Conservation (phyloP, 35 echinoderm and acorn worm species). For the Chiridota heheva region DNA sequence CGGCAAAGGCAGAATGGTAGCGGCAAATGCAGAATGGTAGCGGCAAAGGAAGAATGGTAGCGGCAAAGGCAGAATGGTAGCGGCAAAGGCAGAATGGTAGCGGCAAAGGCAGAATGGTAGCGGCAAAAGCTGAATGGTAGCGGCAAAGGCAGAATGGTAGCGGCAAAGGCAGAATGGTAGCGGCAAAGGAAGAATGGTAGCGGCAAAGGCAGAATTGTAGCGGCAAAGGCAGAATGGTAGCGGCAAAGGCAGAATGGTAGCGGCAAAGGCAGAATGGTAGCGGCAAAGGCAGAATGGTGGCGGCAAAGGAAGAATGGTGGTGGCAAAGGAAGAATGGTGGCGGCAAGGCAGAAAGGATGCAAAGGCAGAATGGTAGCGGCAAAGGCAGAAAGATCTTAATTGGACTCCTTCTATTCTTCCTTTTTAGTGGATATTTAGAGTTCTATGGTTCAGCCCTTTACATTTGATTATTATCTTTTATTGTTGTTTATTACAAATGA, state of each 20-base stretch:
- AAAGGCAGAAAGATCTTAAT: too few species aligned
- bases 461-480: too few species aligned
- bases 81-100: neutral
- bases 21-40: neutral
- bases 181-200: neutral
- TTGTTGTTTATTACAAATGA: too few species aligned
- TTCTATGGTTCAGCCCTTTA: too few species aligned
- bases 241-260: neutral
- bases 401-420: too few species aligned
- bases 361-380: too few species aligned
- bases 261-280: neutral
- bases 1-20: neutral
- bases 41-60: neutral
- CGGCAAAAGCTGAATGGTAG: neutral
- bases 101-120: neutral
- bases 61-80: neutral
- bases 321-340: too few species aligned
- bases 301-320: too few species aligned
- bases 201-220: neutral
- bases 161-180: too few species aligned
- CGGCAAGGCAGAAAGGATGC: too few species aligned
- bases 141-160: neutral
- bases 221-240: neutral
- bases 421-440: too few species aligned
- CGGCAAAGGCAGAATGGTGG: neutral